Percentiles rank a stretch among this genome's conserved stretches.
These are phyloP conservation scores for Magallana gigas DNA, from an alignment of 1,140 invertebrate genomes.

Conservation along the genomic window DNA sequence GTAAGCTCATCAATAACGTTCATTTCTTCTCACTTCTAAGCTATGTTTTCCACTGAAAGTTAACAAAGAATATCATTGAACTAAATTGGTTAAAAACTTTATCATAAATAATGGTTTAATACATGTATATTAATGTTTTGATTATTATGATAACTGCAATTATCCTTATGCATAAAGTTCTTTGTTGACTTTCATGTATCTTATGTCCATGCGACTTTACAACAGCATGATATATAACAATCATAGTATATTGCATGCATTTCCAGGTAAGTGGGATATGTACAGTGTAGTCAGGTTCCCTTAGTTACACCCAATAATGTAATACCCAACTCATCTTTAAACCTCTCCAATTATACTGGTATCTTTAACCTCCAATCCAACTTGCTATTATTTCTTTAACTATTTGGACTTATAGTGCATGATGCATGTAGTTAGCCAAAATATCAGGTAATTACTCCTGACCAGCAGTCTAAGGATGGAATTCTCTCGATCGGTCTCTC, in stretches of 20 bases:
- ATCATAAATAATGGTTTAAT: too few relatives aligned
- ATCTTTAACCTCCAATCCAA: neutral
- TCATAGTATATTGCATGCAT: slow-evolving; percentile 25
- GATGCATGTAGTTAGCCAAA: neutral
- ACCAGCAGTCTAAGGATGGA: neutral
- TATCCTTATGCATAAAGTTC: neutral
- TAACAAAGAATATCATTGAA: neutral
- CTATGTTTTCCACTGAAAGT: neutral
- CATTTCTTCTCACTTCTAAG: neutral
- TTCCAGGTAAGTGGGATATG: slow-evolving; percentile 37
- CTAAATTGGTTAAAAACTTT: neutral
- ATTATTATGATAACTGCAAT: too few relatives aligned
- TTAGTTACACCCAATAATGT: too few relatives aligned
- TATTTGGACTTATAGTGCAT: neutral
- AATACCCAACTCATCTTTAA: too few relatives aligned
- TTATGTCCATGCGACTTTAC: neutral
- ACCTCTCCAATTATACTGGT: too few relatives aligned
- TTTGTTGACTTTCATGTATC: slow-evolving; percentile 1
- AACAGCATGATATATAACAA: neutral
- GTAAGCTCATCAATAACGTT: slow-evolving; percentile 36
- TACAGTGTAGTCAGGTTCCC: neutral
- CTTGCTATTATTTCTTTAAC: neutral
- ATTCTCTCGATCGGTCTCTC: neutral
- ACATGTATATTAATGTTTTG: neutral
- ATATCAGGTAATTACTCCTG: neutral